These are phyloP conservation scores for Caerostris extrusa DNA, from an alignment of 1,140 invertebrate species.

Conservation along the genomic window DNA sequence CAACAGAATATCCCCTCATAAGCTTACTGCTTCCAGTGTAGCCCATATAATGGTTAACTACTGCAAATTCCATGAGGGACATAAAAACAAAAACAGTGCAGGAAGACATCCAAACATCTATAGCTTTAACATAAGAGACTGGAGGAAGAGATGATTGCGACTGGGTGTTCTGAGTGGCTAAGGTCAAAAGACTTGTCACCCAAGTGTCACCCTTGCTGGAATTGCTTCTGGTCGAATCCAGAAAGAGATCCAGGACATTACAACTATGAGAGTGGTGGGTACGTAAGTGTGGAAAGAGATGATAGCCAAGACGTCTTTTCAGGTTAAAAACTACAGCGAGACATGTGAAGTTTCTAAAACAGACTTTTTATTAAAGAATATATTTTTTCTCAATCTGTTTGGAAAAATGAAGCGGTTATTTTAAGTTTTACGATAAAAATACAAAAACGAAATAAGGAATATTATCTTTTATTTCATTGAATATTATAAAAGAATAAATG, in stretches of 20 bases:
- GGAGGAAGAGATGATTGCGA: conserved; percentile 94
- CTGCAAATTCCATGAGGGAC: conserved; percentile 95
- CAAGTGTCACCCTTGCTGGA: conserved; percentile 85
- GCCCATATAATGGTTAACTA: conserved; percentile 89
- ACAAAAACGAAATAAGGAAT: too few relatives aligned
- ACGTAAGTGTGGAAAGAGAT: conserved; percentile 86
- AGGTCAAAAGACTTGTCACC: conserved; percentile 86
- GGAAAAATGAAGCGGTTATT: background rate
- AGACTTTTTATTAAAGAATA: background rate
- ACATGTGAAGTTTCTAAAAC: conserved; percentile 90
- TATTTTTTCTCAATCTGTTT: too few relatives aligned
- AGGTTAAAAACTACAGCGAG: conserved; percentile 92
- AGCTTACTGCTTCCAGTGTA: conserved; percentile 89
- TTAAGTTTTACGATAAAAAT: background rate
- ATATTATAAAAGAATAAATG: too few relatives aligned
- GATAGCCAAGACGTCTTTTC: conserved; percentile 88
- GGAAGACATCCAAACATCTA: conserved; percentile 96
- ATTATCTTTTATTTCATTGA: too few relatives aligned
- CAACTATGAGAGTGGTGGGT: conserved; percentile 86
- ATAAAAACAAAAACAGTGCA: conserved; percentile 95
- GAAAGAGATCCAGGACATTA: conserved; percentile 87
- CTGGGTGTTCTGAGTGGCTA: conserved; percentile 94
- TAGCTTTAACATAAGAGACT: conserved; percentile 94
- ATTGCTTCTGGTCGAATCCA: conserved; percentile 87
- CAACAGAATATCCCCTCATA: conserved; percentile 94